These are phyloP conservation scores for Notamacropus eugenii DNA, from an alignment of 2,797 vertebrate genomes.

Conservation along the genomic window DNA sequence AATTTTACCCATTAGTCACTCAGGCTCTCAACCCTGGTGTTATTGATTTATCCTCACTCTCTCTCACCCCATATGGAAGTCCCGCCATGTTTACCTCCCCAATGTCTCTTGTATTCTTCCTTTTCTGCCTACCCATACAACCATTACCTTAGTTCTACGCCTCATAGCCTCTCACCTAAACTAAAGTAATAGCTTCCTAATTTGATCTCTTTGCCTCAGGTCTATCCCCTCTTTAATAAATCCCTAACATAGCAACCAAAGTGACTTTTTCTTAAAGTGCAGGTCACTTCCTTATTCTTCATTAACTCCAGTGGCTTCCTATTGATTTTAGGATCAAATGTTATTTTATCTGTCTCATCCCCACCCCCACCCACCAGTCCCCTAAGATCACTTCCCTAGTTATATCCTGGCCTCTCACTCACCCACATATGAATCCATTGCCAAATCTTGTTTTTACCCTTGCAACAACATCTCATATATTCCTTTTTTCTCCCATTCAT, in stretches of 20 bases:
- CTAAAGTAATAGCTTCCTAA: not conserved
- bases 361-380: not conserved
- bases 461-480: not conserved
- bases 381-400: not conserved
- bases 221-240: not conserved
- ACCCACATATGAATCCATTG: not conserved
- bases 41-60: not conserved
- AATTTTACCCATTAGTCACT: not conserved
- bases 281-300: not conserved
- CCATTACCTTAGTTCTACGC: not conserved
- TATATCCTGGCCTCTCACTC: not conserved
- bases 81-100: not conserved
- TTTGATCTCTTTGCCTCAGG: not conserved
- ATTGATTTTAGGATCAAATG: not conserved
- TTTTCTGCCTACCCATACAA: not conserved
- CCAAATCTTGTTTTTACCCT: not conserved
- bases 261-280: not conserved
- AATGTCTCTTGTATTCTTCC: not conserved
- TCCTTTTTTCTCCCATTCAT: not conserved
- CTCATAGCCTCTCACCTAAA: not conserved
- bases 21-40: not conserved
- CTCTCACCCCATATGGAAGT: not conserved
- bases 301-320: not conserved
- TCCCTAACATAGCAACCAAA: not conserved
- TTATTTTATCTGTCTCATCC: not conserved